These are phyloP conservation scores for Chlorospingus flavigularis DNA, from an alignment of 2,797 vertebrate genomes.

Conservation along the genomic window DNA sequence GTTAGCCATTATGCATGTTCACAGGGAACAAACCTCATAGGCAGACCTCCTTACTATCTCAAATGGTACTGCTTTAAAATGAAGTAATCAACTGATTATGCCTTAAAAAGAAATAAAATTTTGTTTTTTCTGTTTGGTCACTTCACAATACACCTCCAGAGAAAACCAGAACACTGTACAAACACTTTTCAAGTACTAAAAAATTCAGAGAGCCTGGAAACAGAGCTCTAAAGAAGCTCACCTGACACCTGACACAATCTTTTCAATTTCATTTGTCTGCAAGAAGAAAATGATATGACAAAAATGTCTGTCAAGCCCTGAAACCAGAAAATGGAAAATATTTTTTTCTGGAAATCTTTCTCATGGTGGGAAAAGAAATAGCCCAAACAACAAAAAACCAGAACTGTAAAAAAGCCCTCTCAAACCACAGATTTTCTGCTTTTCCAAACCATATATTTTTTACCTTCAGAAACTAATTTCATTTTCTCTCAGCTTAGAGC, in stretches of 20 bases:
- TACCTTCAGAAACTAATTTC: not conserved
- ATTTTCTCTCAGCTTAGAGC: not conserved
- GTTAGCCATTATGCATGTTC: not conserved
- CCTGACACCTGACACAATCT: not conserved
- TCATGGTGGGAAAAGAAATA: not conserved
- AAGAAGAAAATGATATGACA: slow-evolving; percentile 28
- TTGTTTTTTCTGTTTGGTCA: not conserved
- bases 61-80: not conserved
- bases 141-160: not conserved
- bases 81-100: not conserved
- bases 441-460: not conserved
- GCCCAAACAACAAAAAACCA: not conserved
- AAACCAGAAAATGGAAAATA: not conserved
- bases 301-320: not conserved
- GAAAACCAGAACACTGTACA: not conserved
- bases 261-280: not conserved
- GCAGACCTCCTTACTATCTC: not conserved
- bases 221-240: not conserved
- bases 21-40: not conserved
- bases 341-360: not conserved
- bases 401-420: not conserved
- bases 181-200: not conserved
- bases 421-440: not conserved
- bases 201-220: not conserved
- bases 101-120: not conserved